Base-by-base conservation (phyloP, 2,797 vertebrate genomes). In the Enoplosus armatus region DNA sequence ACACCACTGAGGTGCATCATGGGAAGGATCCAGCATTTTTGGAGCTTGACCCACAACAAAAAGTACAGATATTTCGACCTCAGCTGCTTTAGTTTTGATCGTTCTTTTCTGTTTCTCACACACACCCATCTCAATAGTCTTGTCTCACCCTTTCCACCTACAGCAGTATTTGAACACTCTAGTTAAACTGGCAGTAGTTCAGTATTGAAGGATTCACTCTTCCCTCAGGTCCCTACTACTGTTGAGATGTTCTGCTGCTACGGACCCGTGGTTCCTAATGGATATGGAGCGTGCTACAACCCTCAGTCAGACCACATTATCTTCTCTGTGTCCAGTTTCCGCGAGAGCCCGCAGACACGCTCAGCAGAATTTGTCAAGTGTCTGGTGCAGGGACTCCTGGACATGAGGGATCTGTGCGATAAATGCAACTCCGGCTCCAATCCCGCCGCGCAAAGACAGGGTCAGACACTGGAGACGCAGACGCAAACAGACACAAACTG, bases 211-310 rank as follows among this genome's bases (percentile, higher is more conserved):
- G 14, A 29, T 68, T 61, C 20, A 11, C 27, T 89, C 31, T 79
- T 54, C 18, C 62, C 56, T 66, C 92, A 99, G 98, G 98, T 99
- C 65, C 97, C 98, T 33, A 98, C 98, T 0, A 96, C 95, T 15
- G 96, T 92, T 80, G 97, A 99, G 77, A 97, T 98, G 96, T 99
- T 99, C 90, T 99, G 98, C 95, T 99, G 98, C 92, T 99, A 99
- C 0, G 98, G 98, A 8, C 98, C 98, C 0, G 98, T 99, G 87
- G 95, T 98, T 43, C 95, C 97, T 6, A 92, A 97, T 0, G 98
- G 98, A 22, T 99, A 99, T 0, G 98, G 98, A 0, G 92, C 92
- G 3, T 99, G 98, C 88, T 99, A 99, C 47, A 99, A 99, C 86
- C 98, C 98, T 14, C 97, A 97, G 92, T 90, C 97, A 6, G 95